These are phyloP conservation scores for Teleiodes luculella DNA, from an alignment of 2,888 invertebrate species.

Conservation along the genomic window DNA sequence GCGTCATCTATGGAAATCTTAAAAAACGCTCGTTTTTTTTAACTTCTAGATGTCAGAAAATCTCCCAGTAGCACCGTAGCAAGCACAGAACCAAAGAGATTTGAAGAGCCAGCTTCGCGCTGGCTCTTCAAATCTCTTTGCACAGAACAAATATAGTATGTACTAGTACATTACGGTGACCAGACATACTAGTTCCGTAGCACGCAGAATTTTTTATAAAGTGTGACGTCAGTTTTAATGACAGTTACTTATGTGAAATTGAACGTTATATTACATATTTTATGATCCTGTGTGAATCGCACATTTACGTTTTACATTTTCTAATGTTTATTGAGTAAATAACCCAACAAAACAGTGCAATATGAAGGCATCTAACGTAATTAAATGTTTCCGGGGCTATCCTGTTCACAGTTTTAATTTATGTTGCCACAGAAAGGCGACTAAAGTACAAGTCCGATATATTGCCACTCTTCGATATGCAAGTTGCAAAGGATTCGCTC, in stretches of 20 bases:
- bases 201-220: not conserved
- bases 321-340: conserved; percentile 17
- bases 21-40: too few relatives aligned
- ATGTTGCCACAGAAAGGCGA: conserved; percentile 41
- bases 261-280: conserved; percentile 6
- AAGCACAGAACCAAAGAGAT: too few relatives aligned
- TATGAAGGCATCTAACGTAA: conserved; percentile 54
- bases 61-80: too few relatives aligned
- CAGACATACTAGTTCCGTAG: too few relatives aligned
- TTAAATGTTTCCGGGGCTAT: conserved; percentile 39
- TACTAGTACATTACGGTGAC: too few relatives aligned
- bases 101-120: too few relatives aligned
- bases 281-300: not conserved
- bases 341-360: conserved; percentile 24
- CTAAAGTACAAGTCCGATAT: conserved; percentile 50
- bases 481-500: conserved; percentile 40
- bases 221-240: not conserved
- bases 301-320: not conserved
- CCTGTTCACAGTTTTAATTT: conserved; percentile 34
- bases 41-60: too few relatives aligned
- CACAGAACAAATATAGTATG: too few relatives aligned
- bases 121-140: too few relatives aligned
- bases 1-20: too few relatives aligned
- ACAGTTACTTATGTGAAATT: conserved; percentile 1
- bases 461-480: conserved; percentile 46